Base-by-base conservation (phyloP, 2,113 vertebrate species). In the Cebus imitator region DNA sequence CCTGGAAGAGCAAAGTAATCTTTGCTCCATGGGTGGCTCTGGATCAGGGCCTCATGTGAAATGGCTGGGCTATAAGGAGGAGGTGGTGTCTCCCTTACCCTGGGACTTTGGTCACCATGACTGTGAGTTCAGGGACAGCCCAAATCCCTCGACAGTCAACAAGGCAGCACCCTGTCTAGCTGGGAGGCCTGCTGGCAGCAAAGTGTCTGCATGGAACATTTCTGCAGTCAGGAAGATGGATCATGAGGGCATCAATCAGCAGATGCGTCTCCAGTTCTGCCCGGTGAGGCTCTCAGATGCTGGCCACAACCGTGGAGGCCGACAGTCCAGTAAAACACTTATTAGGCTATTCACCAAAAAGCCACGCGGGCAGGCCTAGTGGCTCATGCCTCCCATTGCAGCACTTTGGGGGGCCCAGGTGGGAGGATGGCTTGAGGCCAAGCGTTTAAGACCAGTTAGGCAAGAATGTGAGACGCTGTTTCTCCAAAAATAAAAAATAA, bases 61-160 rank as follows among this genome's bases (percentile, higher is more conserved):
- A 48, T 10, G 12, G 27, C 6, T n/a, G 43, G 68, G 8, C 2
- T 13, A 2, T n/a, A 32, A 37, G 25, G 3, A 0, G 8, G 35
- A 57, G 11, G 12, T 3, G 6, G 8, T 13, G 12, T 72, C 72
- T 94, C 37, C n/a, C n/a, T 81, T 32, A 21, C 25, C 30, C 48
- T 88, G 32, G 92, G 23, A 75, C 92, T 27, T 3, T 45, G 50
- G 20, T 80, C 14, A 43, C 27, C 48, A 18, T 21, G 43, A 45
- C 35, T 21, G 5, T 57, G 35, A 61, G 32, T 58, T 37, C 37
- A 57, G 14, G 18, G 35, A 72, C 8, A 61, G 75, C 86, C 43
- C 1, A 0, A 57, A 48, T 12, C 32, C 32, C 23, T 64, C 52
- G 27, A 2, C 57, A 84, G 80, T 43, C 25, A n/a, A 45, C 0